Base-by-base conservation (phyloP, 2,888 invertebrate species). In the Pachydiplax longipennis region DNA sequence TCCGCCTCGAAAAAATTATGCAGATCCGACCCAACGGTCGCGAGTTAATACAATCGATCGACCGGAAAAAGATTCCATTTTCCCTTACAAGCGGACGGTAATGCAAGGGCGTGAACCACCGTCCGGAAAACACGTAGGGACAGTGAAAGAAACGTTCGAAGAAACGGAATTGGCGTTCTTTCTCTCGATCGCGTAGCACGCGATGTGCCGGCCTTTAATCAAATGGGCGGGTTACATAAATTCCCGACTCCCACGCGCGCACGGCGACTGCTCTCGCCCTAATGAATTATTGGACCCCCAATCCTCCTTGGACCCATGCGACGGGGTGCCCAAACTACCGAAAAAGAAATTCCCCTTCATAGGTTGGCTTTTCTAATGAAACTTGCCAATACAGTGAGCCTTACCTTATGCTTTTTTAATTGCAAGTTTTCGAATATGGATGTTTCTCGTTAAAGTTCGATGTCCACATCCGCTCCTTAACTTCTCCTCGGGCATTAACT, bases 181-280 rank as follows among this genome's bases (percentile, higher is more conserved):
- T 65, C 40, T 44, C 15, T 81, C 81, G 40, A 40, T n/a, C 40
- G 81, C 44, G 81, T n/a, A 37, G 40, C 81, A 81, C 81, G 81
- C 81, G 81, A 81, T 81, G 10, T 2, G 40, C 48, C 82, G 44
- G n/a, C 82, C 82, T 82, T 48, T 82, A 48, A 82, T 82, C 82
- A 82, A 82, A 44, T 82, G 82, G 82, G 82, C 48, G 82, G 6
- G 40, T 12, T 22, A 44, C 81, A 40, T 15, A 81, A 40, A 40
- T 37, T 37, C 40, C 40, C 22, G 18, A 44, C 48, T n/a, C 82
- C 82, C 48, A 82, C 48, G 82, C 82, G 44, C n/a, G 25, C 48
- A 37, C 65, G 22, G n/a, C 65, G 65, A 65, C 65, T 65, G 65
- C 65, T 25, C 65, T 65, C 73, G 31, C 73, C 73, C 31, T 31